Evolutionary conservation across 92 coral and sea anemone species (phyloP).

Genomic region (Isaurus tuberculatus): DNA sequence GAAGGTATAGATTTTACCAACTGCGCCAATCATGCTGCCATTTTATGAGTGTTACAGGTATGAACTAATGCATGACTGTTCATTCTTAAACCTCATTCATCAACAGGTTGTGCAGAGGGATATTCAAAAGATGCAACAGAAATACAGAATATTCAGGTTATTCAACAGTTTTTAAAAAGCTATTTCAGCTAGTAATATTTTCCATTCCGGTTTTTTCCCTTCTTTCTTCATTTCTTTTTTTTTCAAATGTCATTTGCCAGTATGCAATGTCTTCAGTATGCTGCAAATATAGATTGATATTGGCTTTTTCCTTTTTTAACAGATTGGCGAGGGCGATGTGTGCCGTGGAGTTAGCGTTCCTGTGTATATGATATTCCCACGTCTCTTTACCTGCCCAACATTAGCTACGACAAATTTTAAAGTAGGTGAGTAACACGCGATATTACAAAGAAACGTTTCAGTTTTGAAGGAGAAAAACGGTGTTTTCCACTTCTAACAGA

Average conservation of each 20-base stretch:
- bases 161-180: background rate
- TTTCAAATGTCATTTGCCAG: too few species aligned
- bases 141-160: constrained; percentile 97
- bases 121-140: constrained; percentile 99
- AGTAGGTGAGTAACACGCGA: constrained; percentile 78
- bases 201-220: too few species aligned
- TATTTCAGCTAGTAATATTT: too few species aligned
- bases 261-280: too few species aligned
- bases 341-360: constrained; percentile 91
- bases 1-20: too few species aligned
- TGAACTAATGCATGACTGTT: background rate
- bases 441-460: background rate
- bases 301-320: background rate
- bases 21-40: background rate
- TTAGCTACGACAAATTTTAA: constrained; percentile 97
- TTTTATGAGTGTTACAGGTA: background rate
- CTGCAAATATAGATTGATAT: background rate
- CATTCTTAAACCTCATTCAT: background rate
- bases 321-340: constrained; percentile 99
- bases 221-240: too few species aligned
- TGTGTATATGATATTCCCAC: constrained; percentile 94
- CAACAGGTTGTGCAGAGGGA: constrained; percentile 98
- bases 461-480: too few species aligned
- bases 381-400: constrained; percentile 97
- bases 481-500: too few species aligned